Percentiles rank a stretch among this genome's conserved stretches.
Evolutionary conservation across 2,888 invertebrate genomes (phyloP).

Genomic region (Eilema sororculum): DNA sequence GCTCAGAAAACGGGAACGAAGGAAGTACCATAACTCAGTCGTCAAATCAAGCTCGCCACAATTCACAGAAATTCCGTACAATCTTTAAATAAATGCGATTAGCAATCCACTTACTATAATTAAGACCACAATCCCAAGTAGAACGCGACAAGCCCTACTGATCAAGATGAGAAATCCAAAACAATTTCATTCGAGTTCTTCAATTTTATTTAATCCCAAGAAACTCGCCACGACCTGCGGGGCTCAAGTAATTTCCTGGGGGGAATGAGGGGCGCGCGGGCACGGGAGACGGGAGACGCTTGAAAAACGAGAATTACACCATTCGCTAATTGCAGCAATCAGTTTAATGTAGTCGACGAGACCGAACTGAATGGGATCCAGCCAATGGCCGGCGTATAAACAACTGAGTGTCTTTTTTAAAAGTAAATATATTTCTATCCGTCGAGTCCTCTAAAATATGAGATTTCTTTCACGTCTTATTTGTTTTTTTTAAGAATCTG

Average conservation of each 20-base stretch:
- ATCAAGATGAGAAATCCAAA: conserved; percentile 77
- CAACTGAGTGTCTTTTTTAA: conserved; percentile 59
- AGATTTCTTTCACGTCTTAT: conserved; percentile 31
- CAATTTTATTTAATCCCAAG: conserved; percentile 82
- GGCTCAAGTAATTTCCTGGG: conserved; percentile 82
- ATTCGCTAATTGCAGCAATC: conserved; percentile 86
- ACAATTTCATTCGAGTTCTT: conserved; percentile 81
- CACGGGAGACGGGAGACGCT: conserved; percentile 62
- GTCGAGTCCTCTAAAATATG: conserved; percentile 42
- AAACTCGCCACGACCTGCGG: conserved; percentile 78
- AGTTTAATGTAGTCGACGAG: conserved; percentile 85
- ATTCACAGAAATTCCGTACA: conserved; percentile 49
- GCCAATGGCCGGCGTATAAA: conserved; percentile 74
- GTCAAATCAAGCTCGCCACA: conserved; percentile 46
- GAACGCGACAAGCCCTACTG: conserved; percentile 68
- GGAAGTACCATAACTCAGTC: conserved; percentile 48
- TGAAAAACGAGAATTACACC: conserved; percentile 86
- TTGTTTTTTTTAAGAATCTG: conserved; percentile 25
- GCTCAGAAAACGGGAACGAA: conserved; percentile 36
- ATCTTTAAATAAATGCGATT: conserved; percentile 70
- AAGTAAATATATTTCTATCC: conserved; percentile 49
- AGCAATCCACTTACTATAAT: conserved; percentile 78
- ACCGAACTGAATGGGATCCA: conserved; percentile 73
- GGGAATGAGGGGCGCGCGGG: conserved; percentile 55
- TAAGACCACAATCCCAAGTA: conserved; percentile 68